These are phyloP conservation scores for Drosophila lowei DNA, from an alignment of 1,140 invertebrate genomes.

Conservation along the genomic window DNA sequence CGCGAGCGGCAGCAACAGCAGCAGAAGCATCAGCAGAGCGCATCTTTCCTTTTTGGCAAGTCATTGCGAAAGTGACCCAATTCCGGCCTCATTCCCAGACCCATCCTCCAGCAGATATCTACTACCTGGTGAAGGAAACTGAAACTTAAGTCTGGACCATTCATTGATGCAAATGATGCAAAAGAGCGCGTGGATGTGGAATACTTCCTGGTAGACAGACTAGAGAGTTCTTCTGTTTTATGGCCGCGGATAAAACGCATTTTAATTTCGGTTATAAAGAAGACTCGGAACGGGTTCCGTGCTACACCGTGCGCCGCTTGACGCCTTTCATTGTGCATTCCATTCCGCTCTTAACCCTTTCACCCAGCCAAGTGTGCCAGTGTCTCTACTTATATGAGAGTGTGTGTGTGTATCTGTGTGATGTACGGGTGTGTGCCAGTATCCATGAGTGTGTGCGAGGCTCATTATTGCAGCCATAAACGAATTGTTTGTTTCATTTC, in stretches of 20 bases:
- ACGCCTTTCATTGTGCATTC: conserved; percentile 69
- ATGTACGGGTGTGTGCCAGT: conserved; percentile 12
- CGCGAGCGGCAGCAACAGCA: conserved; percentile 62
- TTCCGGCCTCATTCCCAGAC: conserved; percentile 46
- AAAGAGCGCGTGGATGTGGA: conserved; percentile 53
- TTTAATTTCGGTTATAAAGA: conserved; percentile 73
- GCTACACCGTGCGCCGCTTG: conserved; percentile 29
- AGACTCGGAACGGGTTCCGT: conserved; percentile 42
- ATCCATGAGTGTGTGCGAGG: conserved; percentile 36
- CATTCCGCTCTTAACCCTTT: conserved; percentile 70
- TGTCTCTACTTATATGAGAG: neutral
- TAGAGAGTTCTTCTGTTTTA: conserved; percentile 40
- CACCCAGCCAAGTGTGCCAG: conserved; percentile 44
- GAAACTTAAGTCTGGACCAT: conserved; percentile 22
- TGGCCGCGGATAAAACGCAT: conserved; percentile 74
- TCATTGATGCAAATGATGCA: conserved; percentile 59
- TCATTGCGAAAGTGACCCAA: conserved; percentile 79
- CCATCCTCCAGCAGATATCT: conserved; percentile 9
- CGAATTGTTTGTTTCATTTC: conserved; percentile 45
- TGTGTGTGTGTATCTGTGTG: conserved; percentile 4
- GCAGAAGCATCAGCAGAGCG: conserved; percentile 14
- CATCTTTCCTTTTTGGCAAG: conserved; percentile 73
- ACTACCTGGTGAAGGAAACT: conserved; percentile 33
- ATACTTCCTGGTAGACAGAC: conserved; percentile 58
- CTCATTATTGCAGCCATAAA: conserved; percentile 67